These are phyloP conservation scores for Felis catus DNA, from an alignment of 2,113 vertebrate genomes.

Conservation along the genomic window DNA sequence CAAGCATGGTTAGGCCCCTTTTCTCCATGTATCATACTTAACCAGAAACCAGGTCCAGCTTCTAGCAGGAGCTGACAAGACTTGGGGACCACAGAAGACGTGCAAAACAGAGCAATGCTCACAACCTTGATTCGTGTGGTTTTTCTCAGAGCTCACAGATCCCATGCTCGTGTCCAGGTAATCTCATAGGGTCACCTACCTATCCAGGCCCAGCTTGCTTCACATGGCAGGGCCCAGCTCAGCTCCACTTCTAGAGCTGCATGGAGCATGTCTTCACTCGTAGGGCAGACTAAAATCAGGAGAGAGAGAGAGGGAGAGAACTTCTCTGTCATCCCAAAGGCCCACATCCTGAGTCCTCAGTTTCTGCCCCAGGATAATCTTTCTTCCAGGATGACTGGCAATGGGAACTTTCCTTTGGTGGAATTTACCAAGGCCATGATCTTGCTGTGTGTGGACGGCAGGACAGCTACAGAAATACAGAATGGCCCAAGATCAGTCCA, in stretches of 20 bases:
- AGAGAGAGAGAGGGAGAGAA: background rate
- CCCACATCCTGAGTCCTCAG: background rate
- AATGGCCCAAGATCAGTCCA: background rate
- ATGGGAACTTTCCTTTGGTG: background rate
- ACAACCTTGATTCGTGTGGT: background rate
- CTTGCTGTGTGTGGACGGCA: background rate
- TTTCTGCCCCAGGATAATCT: background rate
- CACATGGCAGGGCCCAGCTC: background rate
- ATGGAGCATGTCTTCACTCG: background rate
- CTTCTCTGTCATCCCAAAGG: background rate
- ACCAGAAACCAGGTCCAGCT: background rate
- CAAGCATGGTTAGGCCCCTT: background rate
- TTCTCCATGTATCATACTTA: background rate
- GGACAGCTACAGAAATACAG: background rate
- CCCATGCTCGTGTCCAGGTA: background rate
- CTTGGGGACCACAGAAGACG: background rate
- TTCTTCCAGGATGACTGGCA: background rate
- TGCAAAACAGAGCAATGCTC: background rate
- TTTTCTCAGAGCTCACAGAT: background rate
- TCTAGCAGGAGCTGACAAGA: background rate
- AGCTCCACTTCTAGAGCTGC: background rate
- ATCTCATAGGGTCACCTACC: background rate
- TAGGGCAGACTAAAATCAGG: background rate
- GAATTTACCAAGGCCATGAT: background rate
- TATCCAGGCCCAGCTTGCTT: background rate